These are phyloP conservation scores for Lepus americanus DNA, from an alignment of 2,113 vertebrate species.

Conservation along the genomic window DNA sequence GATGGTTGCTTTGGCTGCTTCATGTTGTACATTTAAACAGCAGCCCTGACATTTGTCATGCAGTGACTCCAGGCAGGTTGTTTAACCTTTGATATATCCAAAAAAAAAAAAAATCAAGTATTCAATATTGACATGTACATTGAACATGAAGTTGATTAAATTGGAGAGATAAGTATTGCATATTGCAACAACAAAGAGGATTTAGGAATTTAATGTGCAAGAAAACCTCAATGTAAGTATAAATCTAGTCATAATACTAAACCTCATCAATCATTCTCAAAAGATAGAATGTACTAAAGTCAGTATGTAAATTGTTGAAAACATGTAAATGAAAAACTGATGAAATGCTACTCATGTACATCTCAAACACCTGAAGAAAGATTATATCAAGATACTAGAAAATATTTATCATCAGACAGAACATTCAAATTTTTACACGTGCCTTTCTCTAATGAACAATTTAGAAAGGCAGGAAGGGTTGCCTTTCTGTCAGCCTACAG, in stretches of 20 bases:
- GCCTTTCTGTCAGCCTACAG: not conserved
- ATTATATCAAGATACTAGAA: not conserved
- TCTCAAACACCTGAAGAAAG: not conserved
- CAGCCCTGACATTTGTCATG: not conserved
- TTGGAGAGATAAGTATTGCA: not conserved
- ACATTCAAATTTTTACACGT: not conserved
- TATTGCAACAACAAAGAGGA: not conserved
- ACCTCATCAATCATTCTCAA: not conserved
- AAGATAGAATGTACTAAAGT: not conserved
- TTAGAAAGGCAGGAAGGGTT: not conserved
- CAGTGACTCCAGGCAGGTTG: not conserved
- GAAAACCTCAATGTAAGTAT: not conserved
- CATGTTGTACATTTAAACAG: not conserved
- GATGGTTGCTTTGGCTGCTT: too few species aligned
- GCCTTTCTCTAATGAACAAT: not conserved
- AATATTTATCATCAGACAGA: not conserved
- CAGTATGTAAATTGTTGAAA: not conserved
- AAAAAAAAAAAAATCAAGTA: not conserved
- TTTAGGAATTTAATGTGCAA: not conserved
- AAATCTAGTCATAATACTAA: not conserved
- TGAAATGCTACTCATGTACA: not conserved
- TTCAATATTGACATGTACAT: not conserved
- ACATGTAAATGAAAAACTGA: not conserved
- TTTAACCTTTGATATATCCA: slow-evolving; percentile 39
- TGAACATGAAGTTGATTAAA: not conserved